These are phyloP conservation scores for Nycticryphes semicollaris DNA, from an alignment of 2,113 vertebrate genomes.

Conservation along the genomic window DNA sequence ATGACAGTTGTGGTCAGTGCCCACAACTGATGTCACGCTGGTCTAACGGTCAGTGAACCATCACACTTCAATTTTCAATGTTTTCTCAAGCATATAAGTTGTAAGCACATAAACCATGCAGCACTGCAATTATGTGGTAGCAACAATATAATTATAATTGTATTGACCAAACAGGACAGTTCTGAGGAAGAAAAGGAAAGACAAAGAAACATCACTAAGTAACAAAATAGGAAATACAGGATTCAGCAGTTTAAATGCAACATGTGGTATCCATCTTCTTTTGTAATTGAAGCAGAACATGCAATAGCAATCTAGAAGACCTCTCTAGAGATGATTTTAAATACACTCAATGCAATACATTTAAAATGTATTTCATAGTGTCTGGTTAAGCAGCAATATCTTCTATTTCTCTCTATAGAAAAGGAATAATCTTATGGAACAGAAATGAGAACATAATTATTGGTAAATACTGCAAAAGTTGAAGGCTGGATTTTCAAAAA, in stretches of 20 bases:
- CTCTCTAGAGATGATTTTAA: neutral
- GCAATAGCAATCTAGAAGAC: neutral
- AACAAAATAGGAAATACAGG: neutral
- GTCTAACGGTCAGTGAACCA: neutral
- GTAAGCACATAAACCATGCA: neutral
- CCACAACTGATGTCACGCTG: neutral
- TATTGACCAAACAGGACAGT: neutral
- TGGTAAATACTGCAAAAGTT: neutral
- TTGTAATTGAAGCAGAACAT: neutral
- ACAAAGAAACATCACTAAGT: neutral
- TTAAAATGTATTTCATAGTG: neutral
- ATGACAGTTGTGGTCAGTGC: neutral
- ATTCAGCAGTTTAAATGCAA: neutral
- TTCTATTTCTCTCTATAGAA: neutral
- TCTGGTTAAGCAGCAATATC: neutral
- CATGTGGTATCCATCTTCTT: neutral
- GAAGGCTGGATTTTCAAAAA: neutral
- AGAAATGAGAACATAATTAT: neutral
- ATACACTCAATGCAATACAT: neutral
- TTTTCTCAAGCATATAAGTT: neutral
- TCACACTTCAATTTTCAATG: neutral
- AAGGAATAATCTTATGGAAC: neutral
- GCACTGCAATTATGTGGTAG: neutral
- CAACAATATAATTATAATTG: neutral
- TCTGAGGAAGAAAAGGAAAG: neutral